Conservation (phyloP, 2,797 vertebrate genomes). For the Phoxinus dragarum region DNA sequence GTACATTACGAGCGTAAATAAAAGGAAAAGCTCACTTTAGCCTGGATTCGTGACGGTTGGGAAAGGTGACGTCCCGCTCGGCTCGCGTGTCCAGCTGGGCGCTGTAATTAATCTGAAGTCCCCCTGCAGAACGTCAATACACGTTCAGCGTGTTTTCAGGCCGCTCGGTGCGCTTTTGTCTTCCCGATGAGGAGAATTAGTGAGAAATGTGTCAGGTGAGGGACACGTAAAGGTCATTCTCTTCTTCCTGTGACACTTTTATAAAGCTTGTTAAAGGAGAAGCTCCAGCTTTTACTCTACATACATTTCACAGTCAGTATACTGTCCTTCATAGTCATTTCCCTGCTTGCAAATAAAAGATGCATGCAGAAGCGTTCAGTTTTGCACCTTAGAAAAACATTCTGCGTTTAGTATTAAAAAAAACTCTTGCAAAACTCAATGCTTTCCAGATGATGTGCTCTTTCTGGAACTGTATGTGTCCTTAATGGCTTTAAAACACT, state of each 20-base stretch:
- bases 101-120: conserved; percentile 51
- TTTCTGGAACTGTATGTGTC: not conserved
- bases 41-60: not conserved
- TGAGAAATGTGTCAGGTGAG: conserved; percentile 40
- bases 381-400: not conserved
- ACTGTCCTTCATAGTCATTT: not conserved
- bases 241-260: conserved; percentile 46
- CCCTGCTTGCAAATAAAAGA: not conserved
- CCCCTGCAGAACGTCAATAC: conserved; percentile 40
- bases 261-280: conserved; percentile 17
- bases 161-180: conserved; percentile 44
- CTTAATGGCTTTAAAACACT: not conserved
- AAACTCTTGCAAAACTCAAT: too few species aligned
- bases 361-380: not conserved
- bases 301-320: not conserved
- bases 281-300: not conserved
- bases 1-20: not conserved
- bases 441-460: not conserved
- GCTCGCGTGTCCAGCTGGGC: conserved; percentile 20
- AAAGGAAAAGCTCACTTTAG: conserved; percentile 5
- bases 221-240: conserved; percentile 53
- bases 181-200: conserved; percentile 41
- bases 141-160: conserved; percentile 33
- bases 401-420: not conserved
- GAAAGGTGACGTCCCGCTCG: not conserved